phyloP scores from a whole-genome alignment of 2,888 invertebrate species.

The Serrognathus titanus region DNA sequence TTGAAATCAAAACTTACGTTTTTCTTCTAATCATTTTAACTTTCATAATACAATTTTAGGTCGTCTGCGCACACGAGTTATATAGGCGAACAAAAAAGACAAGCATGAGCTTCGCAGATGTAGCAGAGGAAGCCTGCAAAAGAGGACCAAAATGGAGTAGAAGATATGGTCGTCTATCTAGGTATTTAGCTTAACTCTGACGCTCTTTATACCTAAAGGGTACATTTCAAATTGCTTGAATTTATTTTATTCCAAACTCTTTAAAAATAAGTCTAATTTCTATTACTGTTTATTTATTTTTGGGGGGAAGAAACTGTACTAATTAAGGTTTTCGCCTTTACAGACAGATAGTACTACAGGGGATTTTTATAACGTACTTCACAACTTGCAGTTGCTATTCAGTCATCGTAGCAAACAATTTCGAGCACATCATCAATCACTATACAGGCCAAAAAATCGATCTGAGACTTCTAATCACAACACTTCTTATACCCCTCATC shows the following conservation, averaged over 20 bases:
- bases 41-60: slow-evolving; percentile 50
- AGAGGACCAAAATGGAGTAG: slow-evolving; percentile 71
- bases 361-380: slow-evolving; percentile 89
- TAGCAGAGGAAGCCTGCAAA: slow-evolving; percentile 75
- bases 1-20: too few relatives aligned
- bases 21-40: too few relatives aligned
- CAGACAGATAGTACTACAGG: slow-evolving; percentile 68
- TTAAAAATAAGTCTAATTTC: too few relatives aligned
- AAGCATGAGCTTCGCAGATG: slow-evolving; percentile 81
- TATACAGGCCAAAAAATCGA: slow-evolving; percentile 55
- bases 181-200: slow-evolving; percentile 48
- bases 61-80: slow-evolving; percentile 77
- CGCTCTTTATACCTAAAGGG: not conserved
- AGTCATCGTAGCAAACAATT: slow-evolving; percentile 85
- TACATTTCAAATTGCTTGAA: too few relatives aligned
- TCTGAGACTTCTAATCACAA: slow-evolving; percentile 63
- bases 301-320: not conserved
- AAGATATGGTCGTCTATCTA: slow-evolving; percentile 61
- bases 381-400: slow-evolving; percentile 97
- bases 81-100: slow-evolving; percentile 69
- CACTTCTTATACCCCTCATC: slow-evolving; percentile 70
- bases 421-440: slow-evolving; percentile 66
- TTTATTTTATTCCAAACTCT: too few relatives aligned
- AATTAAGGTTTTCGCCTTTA: slow-evolving; percentile 34
- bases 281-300: not conserved